phyloP scores from a whole-genome alignment of 1,140 invertebrate species.

The Dendroctonus valens region DNA sequence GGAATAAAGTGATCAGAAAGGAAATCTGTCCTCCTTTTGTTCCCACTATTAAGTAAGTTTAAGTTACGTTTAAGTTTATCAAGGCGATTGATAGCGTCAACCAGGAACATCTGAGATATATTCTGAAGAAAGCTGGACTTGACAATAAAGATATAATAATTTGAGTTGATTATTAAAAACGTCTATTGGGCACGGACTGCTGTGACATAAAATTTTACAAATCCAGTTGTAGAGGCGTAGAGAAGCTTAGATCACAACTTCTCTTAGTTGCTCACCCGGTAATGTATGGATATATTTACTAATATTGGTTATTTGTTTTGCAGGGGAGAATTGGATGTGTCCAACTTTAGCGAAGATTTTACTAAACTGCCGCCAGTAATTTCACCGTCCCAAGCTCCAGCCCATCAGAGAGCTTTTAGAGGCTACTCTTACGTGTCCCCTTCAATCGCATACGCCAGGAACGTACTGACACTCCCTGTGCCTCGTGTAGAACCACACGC shows the following conservation, averaged over 20 bases:
- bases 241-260: no score
- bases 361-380: conserved; percentile 86
- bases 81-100: no score
- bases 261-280: no score
- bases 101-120: no score
- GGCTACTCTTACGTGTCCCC: conserved; percentile 95
- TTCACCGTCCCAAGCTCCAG: conserved; percentile 84
- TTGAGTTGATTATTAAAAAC: no score
- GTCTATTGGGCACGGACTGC: no score
- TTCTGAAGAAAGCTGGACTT: no score
- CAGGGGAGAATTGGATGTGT: conserved; percentile 82
- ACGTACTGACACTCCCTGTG: conserved; percentile 52
- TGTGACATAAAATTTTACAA: no score
- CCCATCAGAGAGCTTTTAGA: conserved; percentile 85
- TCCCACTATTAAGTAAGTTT: conserved; percentile 72
- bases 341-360: conserved; percentile 96
- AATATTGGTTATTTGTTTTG: conserved; percentile 16
- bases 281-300: no score
- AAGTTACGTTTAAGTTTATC: no score
- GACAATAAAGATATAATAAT: no score
- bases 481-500: background rate
- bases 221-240: no score
- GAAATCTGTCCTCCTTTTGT: conserved; percentile 78
- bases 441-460: conserved; percentile 84
- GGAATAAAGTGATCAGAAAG: conserved; percentile 72